Evolutionary conservation across 2,888 invertebrate species (phyloP).

Genomic region (Ganaspis brasiliensis): DNA sequence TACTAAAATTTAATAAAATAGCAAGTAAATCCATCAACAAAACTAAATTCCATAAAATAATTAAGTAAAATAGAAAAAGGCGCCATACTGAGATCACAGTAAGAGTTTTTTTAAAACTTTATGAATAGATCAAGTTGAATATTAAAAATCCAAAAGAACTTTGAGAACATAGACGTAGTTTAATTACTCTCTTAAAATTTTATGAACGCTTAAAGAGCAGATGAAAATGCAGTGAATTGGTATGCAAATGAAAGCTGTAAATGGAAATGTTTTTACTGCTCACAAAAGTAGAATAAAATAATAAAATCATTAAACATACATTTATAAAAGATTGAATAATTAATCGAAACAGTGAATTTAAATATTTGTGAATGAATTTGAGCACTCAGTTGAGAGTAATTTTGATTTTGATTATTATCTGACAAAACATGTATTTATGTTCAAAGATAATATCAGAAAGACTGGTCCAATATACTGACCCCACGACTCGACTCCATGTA

Average conservation of each 20-base stretch:
- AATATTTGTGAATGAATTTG: slow-evolving; percentile 1
- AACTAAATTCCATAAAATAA: no score
- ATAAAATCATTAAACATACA: slow-evolving; percentile 4
- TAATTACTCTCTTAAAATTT: slow-evolving; percentile 20
- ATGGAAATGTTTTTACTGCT: slow-evolving; percentile 2
- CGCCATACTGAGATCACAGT: no score
- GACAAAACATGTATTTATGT: background rate
- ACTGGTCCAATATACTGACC: background rate
- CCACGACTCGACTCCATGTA: background rate
- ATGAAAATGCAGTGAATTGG: slow-evolving; percentile 7
- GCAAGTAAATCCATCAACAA: no score
- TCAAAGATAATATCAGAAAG: slow-evolving; percentile 4
- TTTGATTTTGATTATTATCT: slow-evolving; percentile 10
- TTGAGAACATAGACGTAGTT: background rate
- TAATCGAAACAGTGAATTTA: background rate
- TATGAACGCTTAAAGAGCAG: slow-evolving; percentile 10
- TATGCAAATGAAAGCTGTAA: slow-evolving; percentile 6
- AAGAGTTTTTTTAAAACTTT: no score
- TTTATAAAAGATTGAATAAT: slow-evolving; percentile 1
- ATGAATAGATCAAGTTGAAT: no score
- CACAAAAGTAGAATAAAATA: background rate
- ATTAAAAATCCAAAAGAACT: no score
- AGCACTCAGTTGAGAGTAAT: slow-evolving; percentile 3
- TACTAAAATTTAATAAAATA: no score
- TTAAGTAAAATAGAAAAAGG: no score